Base-by-base conservation (phyloP, 1,140 invertebrate genomes). In the Helicoverpa zea region DNA sequence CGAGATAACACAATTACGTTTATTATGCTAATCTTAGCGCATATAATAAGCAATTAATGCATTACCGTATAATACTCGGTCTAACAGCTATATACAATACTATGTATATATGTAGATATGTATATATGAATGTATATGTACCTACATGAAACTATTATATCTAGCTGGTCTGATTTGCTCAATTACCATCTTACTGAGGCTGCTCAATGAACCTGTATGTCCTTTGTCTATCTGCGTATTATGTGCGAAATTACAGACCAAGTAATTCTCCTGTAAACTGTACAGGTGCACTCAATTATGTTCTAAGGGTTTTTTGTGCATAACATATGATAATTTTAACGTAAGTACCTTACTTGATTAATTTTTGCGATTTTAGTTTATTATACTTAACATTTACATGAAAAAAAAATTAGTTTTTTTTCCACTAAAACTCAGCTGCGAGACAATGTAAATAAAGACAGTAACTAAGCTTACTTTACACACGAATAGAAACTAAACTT, bases 11-110 rank as follows among this genome's bases (percentile, higher is more conserved):
- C 75, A 77, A 77, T 77, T 49, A 18, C 52, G 61, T 66, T 77
- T 63, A 75, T 49, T 75, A 77, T 64, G 61, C 75, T 66, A 77
- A 77, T 77, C 59, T 52, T 35, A 16, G 13, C 23, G 18, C 75
- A 59, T 47, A 66, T 63, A 77, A 77, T 77, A 52, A 77, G 23
- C 75, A 77, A 77, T 77, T 77, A 66, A 54, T 49, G 47, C 61
- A 77, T 64, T 77, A 77, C 14, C 49, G 49, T 64, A 52, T 64
- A 52, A 70, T 52, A 70, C 66, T 29, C 10, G 13, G 14, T 18
- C 54, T 29, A 66, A 66, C 61, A 29, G 35, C 7, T 75, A 47
- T 49, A 61, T 13, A 49, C 18, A 2, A 47, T 47, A 66, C 3
- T 35, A 63, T 14, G 18, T 64, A 30, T 47, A 43, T 64, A 18